These are phyloP conservation scores for Lamproptera curius DNA, from an alignment of 2,888 invertebrate species.

Conservation along the genomic window DNA sequence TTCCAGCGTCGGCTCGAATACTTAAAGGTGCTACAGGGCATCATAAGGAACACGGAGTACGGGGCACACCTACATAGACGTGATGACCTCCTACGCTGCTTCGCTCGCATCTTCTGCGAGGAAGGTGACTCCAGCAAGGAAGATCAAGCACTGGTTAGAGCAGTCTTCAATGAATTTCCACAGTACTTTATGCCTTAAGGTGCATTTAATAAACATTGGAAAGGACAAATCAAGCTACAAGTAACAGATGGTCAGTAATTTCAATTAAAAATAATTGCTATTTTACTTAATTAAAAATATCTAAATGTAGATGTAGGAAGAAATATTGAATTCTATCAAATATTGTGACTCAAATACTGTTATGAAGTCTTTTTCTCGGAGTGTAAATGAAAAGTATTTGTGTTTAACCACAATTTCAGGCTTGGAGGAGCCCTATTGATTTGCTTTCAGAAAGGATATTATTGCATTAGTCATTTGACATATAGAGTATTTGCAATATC, in stretches of 20 bases:
- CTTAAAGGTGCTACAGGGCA: conserved; percentile 87
- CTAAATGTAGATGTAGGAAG: no score
- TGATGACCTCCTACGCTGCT: conserved; percentile 90
- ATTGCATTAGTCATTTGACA: no score
- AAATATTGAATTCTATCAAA: background rate
- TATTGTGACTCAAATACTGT: background rate
- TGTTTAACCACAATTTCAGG: no score
- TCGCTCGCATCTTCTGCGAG: conserved; percentile 91
- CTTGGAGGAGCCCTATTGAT: no score
- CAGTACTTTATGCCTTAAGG: conserved; percentile 83
- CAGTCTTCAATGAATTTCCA: conserved; percentile 91
- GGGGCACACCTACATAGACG: conserved; percentile 87
- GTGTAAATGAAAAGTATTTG: no score
- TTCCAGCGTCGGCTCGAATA: conserved; percentile 86
- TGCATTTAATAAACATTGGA: background rate
- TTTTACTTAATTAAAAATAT: background rate
- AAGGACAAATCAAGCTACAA: background rate
- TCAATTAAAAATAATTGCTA: background rate
- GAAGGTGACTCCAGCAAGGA: conserved; percentile 85
- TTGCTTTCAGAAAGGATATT: no score
- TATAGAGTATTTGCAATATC: no score
- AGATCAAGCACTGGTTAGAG: conserved; percentile 88
- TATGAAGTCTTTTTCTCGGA: background rate
- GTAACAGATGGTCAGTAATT: background rate
- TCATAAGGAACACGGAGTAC: conserved; percentile 89